Conservation (phyloP, 1,140 invertebrate genomes). For the Ips typographus region DNA sequence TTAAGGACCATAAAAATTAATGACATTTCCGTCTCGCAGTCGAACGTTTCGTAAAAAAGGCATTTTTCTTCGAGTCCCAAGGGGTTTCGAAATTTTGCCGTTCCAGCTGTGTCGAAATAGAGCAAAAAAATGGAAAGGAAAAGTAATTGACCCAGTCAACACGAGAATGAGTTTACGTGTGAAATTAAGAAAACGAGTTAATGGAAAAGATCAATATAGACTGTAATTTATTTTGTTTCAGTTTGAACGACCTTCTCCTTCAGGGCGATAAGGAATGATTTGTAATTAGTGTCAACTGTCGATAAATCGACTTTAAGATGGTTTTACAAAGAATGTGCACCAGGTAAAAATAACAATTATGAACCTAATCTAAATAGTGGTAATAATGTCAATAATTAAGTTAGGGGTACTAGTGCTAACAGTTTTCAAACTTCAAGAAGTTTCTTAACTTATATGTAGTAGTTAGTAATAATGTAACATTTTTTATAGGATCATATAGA, state of each 20-base stretch:
- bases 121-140: slow-evolving; percentile 17
- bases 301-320: too few relatives aligned
- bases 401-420: too few relatives aligned
- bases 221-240: slow-evolving; percentile 13
- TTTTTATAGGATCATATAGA: too few relatives aligned
- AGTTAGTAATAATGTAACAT: too few relatives aligned
- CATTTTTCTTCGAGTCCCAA: slow-evolving; percentile 9
- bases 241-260: neutral
- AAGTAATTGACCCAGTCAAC: slow-evolving; percentile 23
- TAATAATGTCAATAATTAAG: too few relatives aligned
- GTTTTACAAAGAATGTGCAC: too few relatives aligned
- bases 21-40: slow-evolving; percentile 5
- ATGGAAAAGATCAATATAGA: slow-evolving; percentile 6
- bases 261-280: neutral
- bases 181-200: slow-evolving; percentile 17
- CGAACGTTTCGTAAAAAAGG: slow-evolving; percentile 6
- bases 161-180: slow-evolving; percentile 14
- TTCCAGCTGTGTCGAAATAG: slow-evolving; percentile 14
- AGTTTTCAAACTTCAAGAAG: too few relatives aligned
- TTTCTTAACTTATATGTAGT: too few relatives aligned
- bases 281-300: too few relatives aligned
- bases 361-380: too few relatives aligned
- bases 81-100: slow-evolving; percentile 1
- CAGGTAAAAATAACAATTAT: too few relatives aligned
- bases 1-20: slow-evolving; percentile 10